A percentile compares a stretch with the other conserved stretches of the same genome.
phyloP scores from a whole-genome alignment of 2,888 invertebrate genomes.

The Lapara coniferarum region DNA sequence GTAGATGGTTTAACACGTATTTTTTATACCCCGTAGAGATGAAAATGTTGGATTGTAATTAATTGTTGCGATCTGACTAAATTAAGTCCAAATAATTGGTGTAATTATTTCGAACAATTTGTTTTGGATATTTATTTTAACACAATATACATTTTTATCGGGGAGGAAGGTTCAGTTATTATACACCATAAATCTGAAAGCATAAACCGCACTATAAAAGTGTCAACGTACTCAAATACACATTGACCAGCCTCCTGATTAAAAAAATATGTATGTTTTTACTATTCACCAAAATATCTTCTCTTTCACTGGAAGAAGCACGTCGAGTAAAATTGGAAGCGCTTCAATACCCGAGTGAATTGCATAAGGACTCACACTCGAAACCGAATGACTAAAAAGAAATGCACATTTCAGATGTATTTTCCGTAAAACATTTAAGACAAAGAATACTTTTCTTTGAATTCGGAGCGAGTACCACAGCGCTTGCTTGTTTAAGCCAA shows the following conservation, averaged over 20 bases:
- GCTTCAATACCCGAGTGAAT: neutral
- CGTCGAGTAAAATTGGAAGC: constrained; percentile 3
- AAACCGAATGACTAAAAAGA: constrained; percentile 27
- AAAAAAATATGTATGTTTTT: too few relatives aligned
- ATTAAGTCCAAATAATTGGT: too few relatives aligned
- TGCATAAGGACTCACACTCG: neutral
- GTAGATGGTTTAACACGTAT: neutral
- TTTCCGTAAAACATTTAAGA: constrained; percentile 4
- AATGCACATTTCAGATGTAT: constrained; percentile 19
- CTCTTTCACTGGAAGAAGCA: neutral
- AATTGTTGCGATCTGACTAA: too few relatives aligned
- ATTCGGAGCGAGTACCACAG: neutral
- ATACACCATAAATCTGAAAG: too few relatives aligned
- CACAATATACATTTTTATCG: too few relatives aligned
- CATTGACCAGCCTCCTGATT: too few relatives aligned
- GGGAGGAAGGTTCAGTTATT: too few relatives aligned
- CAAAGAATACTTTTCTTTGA: constrained; percentile 13
- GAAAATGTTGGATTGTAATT: neutral
- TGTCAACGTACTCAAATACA: too few relatives aligned
- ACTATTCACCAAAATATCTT: too few relatives aligned
- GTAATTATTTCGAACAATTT: too few relatives aligned
- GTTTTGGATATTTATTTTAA: too few relatives aligned
- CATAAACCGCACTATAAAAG: too few relatives aligned
- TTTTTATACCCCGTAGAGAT: neutral
- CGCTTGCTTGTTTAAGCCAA: constrained; percentile 8